phyloP scores from a whole-genome alignment of 2,888 invertebrate species.

The Oscheius onirici region DNA sequence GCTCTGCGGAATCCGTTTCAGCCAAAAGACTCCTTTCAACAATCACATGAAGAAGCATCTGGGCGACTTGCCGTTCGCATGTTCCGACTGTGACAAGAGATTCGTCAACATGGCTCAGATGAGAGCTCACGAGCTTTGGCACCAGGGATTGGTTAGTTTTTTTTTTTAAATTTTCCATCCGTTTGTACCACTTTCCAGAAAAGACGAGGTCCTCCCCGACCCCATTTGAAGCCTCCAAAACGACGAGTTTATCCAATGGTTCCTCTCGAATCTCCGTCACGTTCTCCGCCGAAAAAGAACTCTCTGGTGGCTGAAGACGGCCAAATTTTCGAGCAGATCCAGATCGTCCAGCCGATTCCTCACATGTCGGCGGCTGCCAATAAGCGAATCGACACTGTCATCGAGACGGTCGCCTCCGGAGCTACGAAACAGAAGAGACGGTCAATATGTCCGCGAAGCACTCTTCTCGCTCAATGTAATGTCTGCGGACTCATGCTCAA shows the following conservation, averaged over 20 bases:
- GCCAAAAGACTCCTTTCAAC: slow-evolving; percentile 56
- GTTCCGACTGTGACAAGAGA: slow-evolving; percentile 52
- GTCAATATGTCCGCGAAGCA: not conserved
- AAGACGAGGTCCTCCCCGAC: slow-evolving; percentile 52
- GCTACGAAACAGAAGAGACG: slow-evolving; percentile 24
- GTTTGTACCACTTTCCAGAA: slow-evolving; percentile 36
- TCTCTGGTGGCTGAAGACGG: not conserved
- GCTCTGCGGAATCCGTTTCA: slow-evolving; percentile 55
- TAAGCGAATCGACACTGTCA: slow-evolving; percentile 52
- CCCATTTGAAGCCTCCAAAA: slow-evolving; percentile 55
- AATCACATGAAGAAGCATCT: slow-evolving; percentile 51
- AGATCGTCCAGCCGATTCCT: slow-evolving; percentile 16
- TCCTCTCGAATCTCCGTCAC: not conserved
- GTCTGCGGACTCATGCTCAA: slow-evolving; percentile 59
- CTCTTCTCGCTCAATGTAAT: slow-evolving; percentile 52
- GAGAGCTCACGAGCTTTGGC: slow-evolving; percentile 59
- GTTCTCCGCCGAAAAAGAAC: not conserved
- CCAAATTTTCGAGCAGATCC: not conserved
- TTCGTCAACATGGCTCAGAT: slow-evolving; percentile 56
- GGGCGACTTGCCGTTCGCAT: slow-evolving; percentile 53
- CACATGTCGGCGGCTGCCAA: slow-evolving; percentile 32
- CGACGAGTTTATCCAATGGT: slow-evolving; percentile 5
- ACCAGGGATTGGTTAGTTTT: slow-evolving; percentile 46
- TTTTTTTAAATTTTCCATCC: not conserved
- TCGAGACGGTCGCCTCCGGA: slow-evolving; percentile 48